Conservation (phyloP, 2,888 invertebrate genomes). For the Agonum fuliginosum region DNA sequence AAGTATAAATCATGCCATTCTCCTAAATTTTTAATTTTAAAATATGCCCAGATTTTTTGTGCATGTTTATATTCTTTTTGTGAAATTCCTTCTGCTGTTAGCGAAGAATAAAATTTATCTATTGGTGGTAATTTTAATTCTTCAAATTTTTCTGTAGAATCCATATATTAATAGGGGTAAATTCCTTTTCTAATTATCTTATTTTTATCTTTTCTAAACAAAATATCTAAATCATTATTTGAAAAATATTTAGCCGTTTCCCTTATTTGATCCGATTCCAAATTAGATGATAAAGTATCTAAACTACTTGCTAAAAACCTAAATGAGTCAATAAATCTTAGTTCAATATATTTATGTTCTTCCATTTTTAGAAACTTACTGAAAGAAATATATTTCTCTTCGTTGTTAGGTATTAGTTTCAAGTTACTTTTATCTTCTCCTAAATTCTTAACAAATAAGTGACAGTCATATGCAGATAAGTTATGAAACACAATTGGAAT, state of each 20-base stretch:
- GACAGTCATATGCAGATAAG: slow-evolving; percentile 66
- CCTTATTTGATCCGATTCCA: too few relatives aligned
- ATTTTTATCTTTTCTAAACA: too few relatives aligned
- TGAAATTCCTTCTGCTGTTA: slow-evolving; percentile 51
- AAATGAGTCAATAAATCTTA: too few relatives aligned
- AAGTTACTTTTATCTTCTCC: slow-evolving; percentile 62
- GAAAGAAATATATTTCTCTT: slow-evolving; percentile 68
- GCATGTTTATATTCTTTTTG: slow-evolving; percentile 57
- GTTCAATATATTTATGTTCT: too few relatives aligned
- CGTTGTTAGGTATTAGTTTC: slow-evolving; percentile 65
- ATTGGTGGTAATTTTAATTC: neutral
- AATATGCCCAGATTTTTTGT: slow-evolving; percentile 54
- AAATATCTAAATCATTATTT: too few relatives aligned
- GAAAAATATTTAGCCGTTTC: too few relatives aligned
- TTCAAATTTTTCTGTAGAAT: neutral
- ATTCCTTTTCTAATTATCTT: too few relatives aligned
- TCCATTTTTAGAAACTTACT: too few relatives aligned
- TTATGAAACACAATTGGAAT: slow-evolving; percentile 68
- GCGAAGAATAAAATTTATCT: slow-evolving; percentile 34
- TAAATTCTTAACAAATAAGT: slow-evolving; percentile 66
- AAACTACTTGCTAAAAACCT: too few relatives aligned
- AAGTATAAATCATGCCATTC: slow-evolving; percentile 5
- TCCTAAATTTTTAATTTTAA: slow-evolving; percentile 57
- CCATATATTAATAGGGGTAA: too few relatives aligned
- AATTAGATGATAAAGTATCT: too few relatives aligned